A percentile compares a stretch with the other conserved stretches of the same genome.
These are phyloP conservation scores for Archilochus colubris DNA, from an alignment of 2,113 vertebrate genomes.

Conservation along the genomic window DNA sequence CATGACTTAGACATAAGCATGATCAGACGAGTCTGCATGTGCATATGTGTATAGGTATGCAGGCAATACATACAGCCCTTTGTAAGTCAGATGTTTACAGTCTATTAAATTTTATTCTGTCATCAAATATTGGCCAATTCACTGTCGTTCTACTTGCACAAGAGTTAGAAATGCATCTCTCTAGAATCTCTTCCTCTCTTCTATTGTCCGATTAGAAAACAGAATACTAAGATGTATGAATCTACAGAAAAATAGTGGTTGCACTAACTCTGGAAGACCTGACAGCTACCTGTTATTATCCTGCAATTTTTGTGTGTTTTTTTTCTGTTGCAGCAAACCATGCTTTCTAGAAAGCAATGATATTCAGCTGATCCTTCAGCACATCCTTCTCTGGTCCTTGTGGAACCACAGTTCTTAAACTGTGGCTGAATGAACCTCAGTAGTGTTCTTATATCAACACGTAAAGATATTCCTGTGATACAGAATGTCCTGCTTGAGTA, in stretches of 20 bases:
- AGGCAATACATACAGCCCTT: not conserved
- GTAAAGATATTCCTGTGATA: not conserved
- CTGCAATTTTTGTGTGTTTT: not conserved
- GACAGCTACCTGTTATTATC: not conserved
- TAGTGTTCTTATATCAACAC: not conserved
- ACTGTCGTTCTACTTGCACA: not conserved
- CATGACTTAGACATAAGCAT: not conserved
- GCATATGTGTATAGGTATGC: not conserved
- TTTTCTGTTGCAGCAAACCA: not conserved
- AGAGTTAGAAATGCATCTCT: not conserved
- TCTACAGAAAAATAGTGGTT: not conserved
- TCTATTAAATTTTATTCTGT: not conserved
- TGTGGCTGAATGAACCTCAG: not conserved
- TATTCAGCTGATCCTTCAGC: not conserved
- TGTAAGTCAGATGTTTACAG: not conserved
- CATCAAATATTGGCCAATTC: not conserved
- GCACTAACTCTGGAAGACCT: not conserved
- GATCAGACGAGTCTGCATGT: not conserved
- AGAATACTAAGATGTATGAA: not conserved
- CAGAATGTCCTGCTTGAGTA: not conserved
- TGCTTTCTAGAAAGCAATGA: not conserved
- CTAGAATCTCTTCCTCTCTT: not conserved
- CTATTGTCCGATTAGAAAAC: not conserved
- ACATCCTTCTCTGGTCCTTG: not conserved
- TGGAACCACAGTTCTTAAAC: not conserved